Evolutionary conservation across 2,888 invertebrate species (phyloP).

Genomic region (Noctua janthina): DNA sequence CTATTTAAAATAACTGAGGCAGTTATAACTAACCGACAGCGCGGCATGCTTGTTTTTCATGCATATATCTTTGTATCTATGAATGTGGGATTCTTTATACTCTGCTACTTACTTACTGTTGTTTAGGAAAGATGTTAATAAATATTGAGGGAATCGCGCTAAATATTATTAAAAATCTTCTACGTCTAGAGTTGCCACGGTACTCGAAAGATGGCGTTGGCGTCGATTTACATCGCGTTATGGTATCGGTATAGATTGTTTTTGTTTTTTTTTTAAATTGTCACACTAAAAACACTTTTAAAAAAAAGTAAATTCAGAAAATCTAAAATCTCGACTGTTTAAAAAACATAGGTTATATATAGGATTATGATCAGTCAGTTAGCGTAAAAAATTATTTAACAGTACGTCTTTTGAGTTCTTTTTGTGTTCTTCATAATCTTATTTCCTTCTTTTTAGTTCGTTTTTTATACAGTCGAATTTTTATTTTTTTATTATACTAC

Average conservation of each 20-base stretch:
- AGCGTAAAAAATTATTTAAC: no score
- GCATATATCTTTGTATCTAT: neutral
- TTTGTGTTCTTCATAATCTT: neutral
- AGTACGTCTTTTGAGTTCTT: neutral
- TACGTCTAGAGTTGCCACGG: neutral
- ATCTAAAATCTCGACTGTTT: neutral
- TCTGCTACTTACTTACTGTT: neutral
- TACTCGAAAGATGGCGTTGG: neutral
- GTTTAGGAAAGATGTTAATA: neutral
- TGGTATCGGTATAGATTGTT: neutral
- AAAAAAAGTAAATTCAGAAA: neutral
- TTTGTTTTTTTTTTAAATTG: neutral
- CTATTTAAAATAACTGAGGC: neutral
- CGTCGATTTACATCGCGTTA: neutral
- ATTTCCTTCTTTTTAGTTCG: neutral
- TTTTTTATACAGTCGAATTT: neutral
- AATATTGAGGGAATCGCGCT: neutral
- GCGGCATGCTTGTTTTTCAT: neutral
- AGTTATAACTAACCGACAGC: neutral
- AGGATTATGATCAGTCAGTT: neutral
- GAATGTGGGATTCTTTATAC: neutral
- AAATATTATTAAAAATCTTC: neutral
- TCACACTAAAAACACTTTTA: neutral
- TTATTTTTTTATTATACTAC: slow-evolving; percentile 2
- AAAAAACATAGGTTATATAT: neutral